Evolutionary conservation across 2,113 vertebrate genomes (phyloP), one percentile per base, ranked within the genome.

Genomic region (Indri indri): DNA sequence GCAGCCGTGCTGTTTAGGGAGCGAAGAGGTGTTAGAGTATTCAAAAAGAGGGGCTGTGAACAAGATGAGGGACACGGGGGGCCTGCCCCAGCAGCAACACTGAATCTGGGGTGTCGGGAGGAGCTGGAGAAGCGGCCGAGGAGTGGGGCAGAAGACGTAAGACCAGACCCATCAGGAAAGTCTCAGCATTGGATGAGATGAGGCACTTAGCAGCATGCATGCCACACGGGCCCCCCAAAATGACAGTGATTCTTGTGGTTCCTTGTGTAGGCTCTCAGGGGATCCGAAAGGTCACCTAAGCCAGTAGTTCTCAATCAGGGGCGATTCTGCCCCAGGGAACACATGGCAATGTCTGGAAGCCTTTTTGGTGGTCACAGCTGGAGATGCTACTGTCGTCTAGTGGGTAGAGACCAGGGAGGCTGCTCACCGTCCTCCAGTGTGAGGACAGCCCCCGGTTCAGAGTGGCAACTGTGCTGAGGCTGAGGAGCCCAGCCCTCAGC

Each of bases 401-500:
- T 8, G 8, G 8, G 14, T 11, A 7, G 32, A 82, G 47, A 61
- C 2, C 40, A 79, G 27, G 30, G n/a, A 34, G 17, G 40, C 1
- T 11, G 32, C 37, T 70, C 27, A n/a, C 9, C 1, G 3, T 27
- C 10, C 16, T 57, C 2, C 6, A 6, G 16, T 3, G 8, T 32
- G 13, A 66, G 65, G 30, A 57, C 30, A 10, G 32, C 8, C 22
- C 45, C 57, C 16, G 1, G 13, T 9, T n/a, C 68, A 42, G 82
- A 76, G n/a, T 1, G 42, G 37, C 61, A 5, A 0, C 13, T 0
- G 0, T 9, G 6, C 45, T 42, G 6, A 42, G 45, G 37, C 6
- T n/a, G n/a, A 68, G 66, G 42, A 88, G 42, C 74, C 20, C 0
- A 4, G 23, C 37, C 45, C 52, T 50, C 22, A 5, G 52, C 22